Base-by-base conservation (phyloP, 1,140 invertebrate species). In the Bemisia tabaci region DNA sequence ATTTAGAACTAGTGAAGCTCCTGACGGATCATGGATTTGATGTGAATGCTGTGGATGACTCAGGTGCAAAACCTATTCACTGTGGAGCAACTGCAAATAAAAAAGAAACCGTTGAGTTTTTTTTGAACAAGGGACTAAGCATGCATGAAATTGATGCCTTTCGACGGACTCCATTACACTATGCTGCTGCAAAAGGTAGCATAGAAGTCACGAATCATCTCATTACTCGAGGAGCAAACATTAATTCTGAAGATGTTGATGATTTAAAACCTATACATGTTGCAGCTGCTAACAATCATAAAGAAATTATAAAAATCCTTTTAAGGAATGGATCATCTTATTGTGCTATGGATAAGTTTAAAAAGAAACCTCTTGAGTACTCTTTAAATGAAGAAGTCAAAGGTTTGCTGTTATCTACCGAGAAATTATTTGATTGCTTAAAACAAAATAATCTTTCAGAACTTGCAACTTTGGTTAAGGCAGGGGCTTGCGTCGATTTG, bases 221-320 rank as follows among this genome's bases (percentile, higher is more conserved):
- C 11, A 78, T 95, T 60, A 84, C 88, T 73, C 83, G 87, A 67
- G 88, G 88, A 66, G 91, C 91, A 11, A 79, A 90, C 71, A 86
- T 90, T 2, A 88, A 95, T 76, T 84, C 86, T 71, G 82, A 85
- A 72, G 88, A 89, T 1, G 77, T 87, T n/a, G 91, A 87, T 75
- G 92, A 92, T 1, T 90, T 89, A 1, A 95, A 92, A 1, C 92
- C 93, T 11, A 77, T 95, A 48, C 92, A 96, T 79, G 94, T 95
- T 77, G n/a, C n/a, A n/a, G n/a, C n/a, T n/a, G n/a, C n/a, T n/a
- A n/a, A n/a, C n/a, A n/a, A n/a, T n/a, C n/a, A n/a, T n/a, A n/a
- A n/a, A n/a, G n/a, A n/a, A n/a, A n/a, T n/a, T n/a, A n/a, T n/a
- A n/a, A n/a, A n/a, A n/a, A n/a, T n/a, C n/a, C n/a, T n/a, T n/a